Base-by-base conservation (phyloP, 1,140 invertebrate species). In the Drosophila bocqueti region DNA sequence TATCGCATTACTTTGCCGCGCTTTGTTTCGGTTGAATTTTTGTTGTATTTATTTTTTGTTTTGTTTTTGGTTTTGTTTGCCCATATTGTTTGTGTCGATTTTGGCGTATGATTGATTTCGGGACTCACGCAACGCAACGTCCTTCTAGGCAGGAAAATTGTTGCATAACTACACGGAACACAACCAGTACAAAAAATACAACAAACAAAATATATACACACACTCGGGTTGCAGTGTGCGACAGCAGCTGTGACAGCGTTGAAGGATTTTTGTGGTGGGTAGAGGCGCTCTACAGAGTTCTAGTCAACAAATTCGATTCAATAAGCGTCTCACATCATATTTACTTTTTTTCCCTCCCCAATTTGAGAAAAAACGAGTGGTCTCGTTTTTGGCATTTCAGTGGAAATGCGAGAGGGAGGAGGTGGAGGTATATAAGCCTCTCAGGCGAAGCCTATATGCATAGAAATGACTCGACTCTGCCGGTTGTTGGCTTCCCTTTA, bases 41-140 rank as follows among this genome's bases (percentile, higher is more conserved):
- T 57, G 43, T 73, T 67, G 57, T 50, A n/a, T n/a, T 29, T 29
- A 18, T 31, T 2, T 31, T 31, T 50, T 31, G 13, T 16, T 57
- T n/a, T 52, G 59, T 43, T 67, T 55, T 60, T 18, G 2, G 47
- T 38, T 15, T 18, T 76, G 55, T 64, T 29, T 42, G 49, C 21
- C 40, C 50, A 49, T 40, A 40, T 68, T 89, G 81, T 81, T 76
- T 67, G 63, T 74, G 81, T 83, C 64, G 84, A 72, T 83, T 89
- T 87, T 78, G 84, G 82, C 86, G 76, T 82, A 82, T 90, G 86
- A 90, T 90, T 90, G 85, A 90, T 90, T 90, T 85, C 63, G 38
- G 64, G 47, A 26, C 26, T 26, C 26, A 72, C 61, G 59, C 83
- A 67, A 72, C 57, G 54, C 79, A 54, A 79, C 59, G 64, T 47